Evolutionary conservation across 2,888 invertebrate species (phyloP).

Genomic region (Odontocolon sp.): DNA sequence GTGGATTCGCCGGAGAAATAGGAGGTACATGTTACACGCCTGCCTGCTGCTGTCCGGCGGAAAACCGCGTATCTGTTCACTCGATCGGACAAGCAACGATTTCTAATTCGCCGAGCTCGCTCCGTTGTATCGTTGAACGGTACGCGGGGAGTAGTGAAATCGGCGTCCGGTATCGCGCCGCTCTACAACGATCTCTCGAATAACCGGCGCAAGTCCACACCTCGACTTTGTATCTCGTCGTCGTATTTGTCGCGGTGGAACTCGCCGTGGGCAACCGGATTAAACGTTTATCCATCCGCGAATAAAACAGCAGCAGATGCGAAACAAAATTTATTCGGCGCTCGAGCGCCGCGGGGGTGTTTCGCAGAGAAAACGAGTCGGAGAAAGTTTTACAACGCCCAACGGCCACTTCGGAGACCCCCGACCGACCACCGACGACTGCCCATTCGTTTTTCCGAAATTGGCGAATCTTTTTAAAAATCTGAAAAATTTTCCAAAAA

Average conservation of each 20-base stretch:
- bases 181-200: not conserved
- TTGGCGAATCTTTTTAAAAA: no score
- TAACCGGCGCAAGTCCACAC: constrained; percentile 28
- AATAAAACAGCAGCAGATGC: not conserved
- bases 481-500: no score
- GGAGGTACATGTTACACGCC: no score
- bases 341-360: constrained; percentile 8
- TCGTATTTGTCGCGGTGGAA: constrained; percentile 35
- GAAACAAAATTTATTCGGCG: constrained; percentile 40
- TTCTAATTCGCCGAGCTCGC: constrained; percentile 58
- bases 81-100: constrained; percentile 63
- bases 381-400: constrained; percentile 49
- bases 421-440: not conserved
- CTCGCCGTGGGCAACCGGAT: not conserved
- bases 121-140: constrained; percentile 4
- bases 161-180: constrained; percentile 37
- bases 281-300: not conserved
- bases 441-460: constrained; percentile 18
- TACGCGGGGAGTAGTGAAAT: constrained; percentile 44
- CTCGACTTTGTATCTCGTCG: constrained; percentile 22
- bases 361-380: constrained; percentile 54
- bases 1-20: no score
- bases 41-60: no score
- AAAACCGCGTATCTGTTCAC: constrained; percentile 64
- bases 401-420: no score